Evolutionary conservation across 2,888 invertebrate genomes (phyloP), one percentile per base, ranked within the genome.

Genomic region (Amphipoea oculea): DNA sequence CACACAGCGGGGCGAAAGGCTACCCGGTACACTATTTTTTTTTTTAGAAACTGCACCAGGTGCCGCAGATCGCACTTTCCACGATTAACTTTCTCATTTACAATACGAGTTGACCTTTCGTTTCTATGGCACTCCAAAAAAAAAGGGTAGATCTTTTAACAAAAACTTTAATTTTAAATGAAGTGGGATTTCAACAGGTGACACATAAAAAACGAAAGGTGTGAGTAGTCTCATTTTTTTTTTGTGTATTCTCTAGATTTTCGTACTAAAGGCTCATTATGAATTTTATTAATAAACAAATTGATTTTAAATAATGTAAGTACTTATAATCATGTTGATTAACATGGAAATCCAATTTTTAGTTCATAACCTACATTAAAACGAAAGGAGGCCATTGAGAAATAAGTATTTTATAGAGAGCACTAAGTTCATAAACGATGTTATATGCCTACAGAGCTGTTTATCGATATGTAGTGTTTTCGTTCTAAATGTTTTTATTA

Each of bases 51-150:
- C 92, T 91, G 92, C 92, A 93, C 92, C 92, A 89, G 94, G 93
- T 93, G 93, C 94, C 92, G 89, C 93, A 93, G 94, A 94, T 94
- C 94, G 92, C 94, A 96, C 96, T 96, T 96, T 96, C 96, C 96
- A 95, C 95, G 95, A 96, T 96, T 95, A 96, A 96, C 96, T 96
- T 96, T 96, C 96, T 96, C 95, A 94, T 95, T 95, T 94, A 95
- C 95, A 95, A 96, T 95, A 94, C 93, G 93, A 94, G 92, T 93
- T 96, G 95, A 96, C 96, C 96, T 96, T 95, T 95, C 95, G 93
- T 95, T 96, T 96, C 95, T 95, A 94, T 93, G 88, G 92, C 93
- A 91, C 92, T 92, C 92, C 89, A 92, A 94, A 94, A 81, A 81
- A 91, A 93, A 93, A 94, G 94, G 94, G 60, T 62, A 83, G 4